A percentile compares a stretch with the other conserved stretches of the same genome.
Conservation (phyloP, 2,888 invertebrate genomes). For the Phragmatobia fuliginosa region DNA sequence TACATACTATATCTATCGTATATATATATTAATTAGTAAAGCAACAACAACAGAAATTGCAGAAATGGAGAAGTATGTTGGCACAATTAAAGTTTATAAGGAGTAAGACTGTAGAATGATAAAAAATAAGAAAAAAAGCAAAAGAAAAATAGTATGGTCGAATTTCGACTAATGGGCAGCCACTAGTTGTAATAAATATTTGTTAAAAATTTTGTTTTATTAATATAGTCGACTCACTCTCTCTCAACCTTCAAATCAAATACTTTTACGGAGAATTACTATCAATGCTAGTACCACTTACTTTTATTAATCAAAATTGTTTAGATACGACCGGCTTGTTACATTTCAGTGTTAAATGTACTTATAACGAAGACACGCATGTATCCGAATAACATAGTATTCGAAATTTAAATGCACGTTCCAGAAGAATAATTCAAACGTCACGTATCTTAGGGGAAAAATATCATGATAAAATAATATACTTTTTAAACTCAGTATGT, state of each 20-base stretch:
- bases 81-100: no score
- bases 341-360: background rate
- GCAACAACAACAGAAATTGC: no score
- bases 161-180: no score
- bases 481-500: constrained; percentile 1
- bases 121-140: no score
- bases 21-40: no score
- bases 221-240: background rate
- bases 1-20: no score
- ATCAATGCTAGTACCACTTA: background rate
- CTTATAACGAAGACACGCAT: background rate
- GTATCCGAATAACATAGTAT: background rate
- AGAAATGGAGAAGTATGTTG: no score
- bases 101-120: no score
- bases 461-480: constrained; percentile 7
- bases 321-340: background rate
- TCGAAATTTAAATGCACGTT: background rate
- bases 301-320: background rate
- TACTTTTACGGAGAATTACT: background rate
- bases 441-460: background rate
- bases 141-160: no score
- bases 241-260: background rate
- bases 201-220: background rate
- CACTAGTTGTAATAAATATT: no score
- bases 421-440: background rate